Conservation (phyloP, 2,797 vertebrate species). For the Antrozous pallidus region DNA sequence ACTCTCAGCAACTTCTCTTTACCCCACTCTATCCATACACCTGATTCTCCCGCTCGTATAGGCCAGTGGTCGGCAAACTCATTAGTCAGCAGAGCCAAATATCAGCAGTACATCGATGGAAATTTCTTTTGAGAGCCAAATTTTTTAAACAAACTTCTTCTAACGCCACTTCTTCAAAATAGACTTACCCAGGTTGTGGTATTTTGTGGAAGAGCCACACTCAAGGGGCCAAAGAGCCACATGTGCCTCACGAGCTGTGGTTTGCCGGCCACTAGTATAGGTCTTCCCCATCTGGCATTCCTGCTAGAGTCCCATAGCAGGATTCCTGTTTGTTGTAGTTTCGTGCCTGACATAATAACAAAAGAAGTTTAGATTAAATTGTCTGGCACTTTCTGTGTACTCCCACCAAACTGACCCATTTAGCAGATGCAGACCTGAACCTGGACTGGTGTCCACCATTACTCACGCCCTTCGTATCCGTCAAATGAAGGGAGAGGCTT, state of each 20-base stretch:
- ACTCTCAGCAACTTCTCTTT: neutral
- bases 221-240: too few species aligned
- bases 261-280: too few species aligned
- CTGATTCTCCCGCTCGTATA: neutral
- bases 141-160: too few species aligned
- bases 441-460: neutral
- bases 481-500: neutral
- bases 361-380: neutral
- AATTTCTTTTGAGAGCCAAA: too few species aligned
- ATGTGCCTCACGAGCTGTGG: too few species aligned
- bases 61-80: too few species aligned
- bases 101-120: too few species aligned
- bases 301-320: neutral
- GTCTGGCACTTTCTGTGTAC: neutral
- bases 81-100: too few species aligned
- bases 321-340: neutral
- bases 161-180: too few species aligned
- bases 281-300: neutral
- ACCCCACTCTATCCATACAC: rapidly evolving
- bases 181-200: too few species aligned
- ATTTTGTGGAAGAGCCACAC: too few species aligned
- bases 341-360: neutral
- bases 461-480: neutral
- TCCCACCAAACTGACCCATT: neutral
- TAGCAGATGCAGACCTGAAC: neutral